Conservation (phyloP, 1,140 invertebrate genomes). For the Lethocerus indicus region DNA sequence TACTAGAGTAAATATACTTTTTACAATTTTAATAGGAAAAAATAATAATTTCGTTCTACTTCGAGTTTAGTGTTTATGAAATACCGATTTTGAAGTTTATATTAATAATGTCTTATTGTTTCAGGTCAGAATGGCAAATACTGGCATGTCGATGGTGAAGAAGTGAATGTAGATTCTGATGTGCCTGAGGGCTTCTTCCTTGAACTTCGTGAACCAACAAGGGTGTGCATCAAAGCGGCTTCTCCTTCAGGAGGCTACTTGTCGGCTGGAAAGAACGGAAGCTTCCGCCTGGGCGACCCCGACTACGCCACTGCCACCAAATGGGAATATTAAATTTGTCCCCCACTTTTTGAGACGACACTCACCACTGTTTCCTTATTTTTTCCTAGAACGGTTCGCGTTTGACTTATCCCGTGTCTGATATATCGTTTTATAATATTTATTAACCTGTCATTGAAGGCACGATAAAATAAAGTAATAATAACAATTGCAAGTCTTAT, state of each 20-base stretch:
- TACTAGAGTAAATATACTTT: too few relatives aligned
- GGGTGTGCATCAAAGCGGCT: slow-evolving; percentile 71
- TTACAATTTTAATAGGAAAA: neutral
- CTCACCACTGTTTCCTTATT: too few relatives aligned
- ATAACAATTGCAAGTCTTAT: too few relatives aligned
- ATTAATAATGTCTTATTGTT: slow-evolving; percentile 1
- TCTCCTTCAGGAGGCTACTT: slow-evolving; percentile 60
- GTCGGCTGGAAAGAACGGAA: slow-evolving; percentile 85
- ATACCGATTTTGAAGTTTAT: neutral
- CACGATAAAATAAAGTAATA: too few relatives aligned
- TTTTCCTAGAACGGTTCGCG: too few relatives aligned
- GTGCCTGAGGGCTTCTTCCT: slow-evolving; percentile 77
- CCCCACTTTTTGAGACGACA: too few relatives aligned
- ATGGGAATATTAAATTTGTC: slow-evolving; percentile 88
- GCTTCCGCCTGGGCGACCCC: slow-evolving; percentile 64
- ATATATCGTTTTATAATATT: too few relatives aligned
- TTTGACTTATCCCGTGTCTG: too few relatives aligned
- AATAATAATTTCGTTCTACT: neutral
- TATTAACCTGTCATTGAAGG: too few relatives aligned
- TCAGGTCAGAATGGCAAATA: slow-evolving; percentile 85
- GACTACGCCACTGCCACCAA: slow-evolving; percentile 68
- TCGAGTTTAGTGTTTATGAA: too few relatives aligned
- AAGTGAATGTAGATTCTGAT: slow-evolving; percentile 70
- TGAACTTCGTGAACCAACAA: slow-evolving; percentile 79
- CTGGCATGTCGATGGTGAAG: slow-evolving; percentile 77